A percentile compares a stretch with the other conserved stretches of the same genome.
Evolutionary conservation across 2,113 vertebrate genomes (phyloP).

Genomic region (Elachura formosa): DNA sequence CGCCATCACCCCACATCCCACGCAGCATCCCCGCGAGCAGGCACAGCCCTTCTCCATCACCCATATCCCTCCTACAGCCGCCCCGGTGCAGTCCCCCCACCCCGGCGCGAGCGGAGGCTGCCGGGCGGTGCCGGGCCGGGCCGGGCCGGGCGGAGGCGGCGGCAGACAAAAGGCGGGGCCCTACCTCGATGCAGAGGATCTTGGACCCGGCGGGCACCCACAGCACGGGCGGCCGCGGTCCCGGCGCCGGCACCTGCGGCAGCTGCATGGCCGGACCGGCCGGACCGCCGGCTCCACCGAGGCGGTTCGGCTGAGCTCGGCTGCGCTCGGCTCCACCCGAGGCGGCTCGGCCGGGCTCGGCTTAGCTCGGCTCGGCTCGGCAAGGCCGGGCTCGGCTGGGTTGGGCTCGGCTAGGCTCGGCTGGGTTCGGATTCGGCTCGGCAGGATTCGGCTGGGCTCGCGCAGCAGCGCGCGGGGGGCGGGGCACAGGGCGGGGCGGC

Average conservation of each 20-base stretch:
- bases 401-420: neutral
- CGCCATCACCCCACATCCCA: neutral
- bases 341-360: neutral
- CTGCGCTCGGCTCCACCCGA: neutral
- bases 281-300: neutral
- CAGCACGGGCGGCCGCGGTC: conserved; percentile 40
- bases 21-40: neutral
- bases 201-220: conserved; percentile 56
- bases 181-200: conserved; percentile 60
- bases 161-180: conserved; percentile 31
- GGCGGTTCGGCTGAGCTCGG: neutral
- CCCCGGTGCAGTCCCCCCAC: neutral
- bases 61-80: neutral
- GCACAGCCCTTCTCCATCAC: neutral
- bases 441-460: neutral
- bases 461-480: neutral
- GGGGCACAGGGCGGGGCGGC: neutral
- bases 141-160: neutral
- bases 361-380: neutral
- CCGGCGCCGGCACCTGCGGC: conserved; percentile 35
- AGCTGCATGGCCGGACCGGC: conserved; percentile 48
- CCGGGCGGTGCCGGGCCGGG: neutral
- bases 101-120: neutral
- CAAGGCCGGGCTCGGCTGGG: neutral
- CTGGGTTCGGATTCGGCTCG: neutral